Conservation (phyloP, 2,888 invertebrate species). For the Horisme vitalbata region DNA sequence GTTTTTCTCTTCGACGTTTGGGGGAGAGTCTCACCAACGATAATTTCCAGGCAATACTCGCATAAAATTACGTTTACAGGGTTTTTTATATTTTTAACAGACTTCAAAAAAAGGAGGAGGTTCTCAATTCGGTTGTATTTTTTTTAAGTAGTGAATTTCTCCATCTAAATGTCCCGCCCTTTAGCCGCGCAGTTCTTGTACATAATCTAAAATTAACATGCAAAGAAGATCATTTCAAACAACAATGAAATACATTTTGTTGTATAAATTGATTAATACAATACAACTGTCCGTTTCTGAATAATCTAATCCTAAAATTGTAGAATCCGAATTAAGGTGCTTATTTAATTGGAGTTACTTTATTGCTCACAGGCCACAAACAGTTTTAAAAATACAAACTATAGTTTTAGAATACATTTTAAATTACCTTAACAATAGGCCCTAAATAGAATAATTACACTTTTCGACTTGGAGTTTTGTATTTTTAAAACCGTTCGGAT, state of each 20-base stretch:
- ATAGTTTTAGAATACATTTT: slow-evolving; percentile 47
- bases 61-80: too few relatives aligned
- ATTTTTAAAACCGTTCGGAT: slow-evolving; percentile 51
- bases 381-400: slow-evolving; percentile 57
- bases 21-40: too few relatives aligned
- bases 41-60: too few relatives aligned
- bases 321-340: slow-evolving; percentile 25
- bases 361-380: slow-evolving; percentile 44
- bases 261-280: slow-evolving; percentile 3
- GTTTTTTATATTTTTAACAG: too few relatives aligned
- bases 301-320: slow-evolving; percentile 22
- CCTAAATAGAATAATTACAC: slow-evolving; percentile 51
- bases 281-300: slow-evolving; percentile 2
- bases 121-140: too few relatives aligned
- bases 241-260: background rate
- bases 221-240: background rate
- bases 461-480: slow-evolving; percentile 38
- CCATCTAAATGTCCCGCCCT: too few relatives aligned
- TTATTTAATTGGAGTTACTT: slow-evolving; percentile 32
- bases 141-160: too few relatives aligned
- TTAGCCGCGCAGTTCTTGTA: too few relatives aligned
- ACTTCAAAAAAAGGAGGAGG: too few relatives aligned
- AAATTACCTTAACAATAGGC: slow-evolving; percentile 64
- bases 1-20: too few relatives aligned
- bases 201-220: too few relatives aligned